Evolutionary conservation across 1,140 invertebrate species (phyloP).

Genomic region (Bombus soroeensis): DNA sequence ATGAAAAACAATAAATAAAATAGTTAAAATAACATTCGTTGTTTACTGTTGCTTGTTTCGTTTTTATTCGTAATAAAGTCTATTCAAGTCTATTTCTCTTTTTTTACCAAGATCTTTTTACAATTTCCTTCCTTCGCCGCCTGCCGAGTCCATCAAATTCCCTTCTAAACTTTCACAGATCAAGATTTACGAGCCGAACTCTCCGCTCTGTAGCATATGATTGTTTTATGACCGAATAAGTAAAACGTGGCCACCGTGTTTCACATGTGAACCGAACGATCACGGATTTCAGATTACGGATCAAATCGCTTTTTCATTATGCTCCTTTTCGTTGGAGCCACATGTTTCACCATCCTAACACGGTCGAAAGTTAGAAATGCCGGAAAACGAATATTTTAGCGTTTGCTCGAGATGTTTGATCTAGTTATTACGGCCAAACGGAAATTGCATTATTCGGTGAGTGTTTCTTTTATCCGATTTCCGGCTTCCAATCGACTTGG

Average conservation of each 20-base stretch:
- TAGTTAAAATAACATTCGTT: neutral
- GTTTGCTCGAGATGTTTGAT: neutral
- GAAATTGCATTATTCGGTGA: neutral
- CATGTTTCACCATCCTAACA: neutral
- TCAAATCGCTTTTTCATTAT: neutral
- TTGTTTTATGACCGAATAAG: conserved; percentile 47
- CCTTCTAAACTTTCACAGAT: conserved; percentile 40
- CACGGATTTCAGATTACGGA: neutral
- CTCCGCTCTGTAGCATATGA: conserved; percentile 9
- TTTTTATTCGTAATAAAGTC: neutral
- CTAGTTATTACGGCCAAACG: neutral
- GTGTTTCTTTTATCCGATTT: neutral
- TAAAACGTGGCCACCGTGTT: conserved; percentile 7
- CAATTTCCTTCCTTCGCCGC: neutral
- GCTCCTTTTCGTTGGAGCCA: neutral
- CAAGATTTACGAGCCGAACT: conserved; percentile 46
- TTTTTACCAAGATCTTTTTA: neutral
- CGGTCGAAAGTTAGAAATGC: neutral
- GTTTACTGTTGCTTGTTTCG: neutral
- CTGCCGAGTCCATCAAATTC: conserved; percentile 36
- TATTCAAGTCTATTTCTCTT: neutral
- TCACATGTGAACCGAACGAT: neutral
- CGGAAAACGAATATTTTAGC: neutral
- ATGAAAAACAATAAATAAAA: neutral
- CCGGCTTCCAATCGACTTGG: neutral